Conservation (phyloP, 1,140 invertebrate species). For the Danaus melanippus region DNA sequence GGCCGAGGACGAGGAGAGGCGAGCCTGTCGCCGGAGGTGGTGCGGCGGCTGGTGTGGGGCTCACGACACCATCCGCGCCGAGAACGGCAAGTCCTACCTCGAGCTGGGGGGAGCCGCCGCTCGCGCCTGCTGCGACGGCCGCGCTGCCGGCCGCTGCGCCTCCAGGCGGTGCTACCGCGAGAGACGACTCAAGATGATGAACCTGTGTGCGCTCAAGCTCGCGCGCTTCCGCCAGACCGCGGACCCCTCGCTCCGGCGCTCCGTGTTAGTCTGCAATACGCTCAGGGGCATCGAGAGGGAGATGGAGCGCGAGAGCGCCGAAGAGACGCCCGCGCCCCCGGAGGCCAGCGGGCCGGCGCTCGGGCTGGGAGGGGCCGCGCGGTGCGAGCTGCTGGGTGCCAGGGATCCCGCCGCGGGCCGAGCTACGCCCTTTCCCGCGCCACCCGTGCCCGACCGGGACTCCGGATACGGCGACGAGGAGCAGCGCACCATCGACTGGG, state of each 20-base stretch:
- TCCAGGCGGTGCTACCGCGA: constrained; percentile 85
- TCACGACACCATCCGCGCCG: constrained; percentile 88
- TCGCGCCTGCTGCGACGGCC: constrained; percentile 82
- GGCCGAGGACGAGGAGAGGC: constrained; percentile 57
- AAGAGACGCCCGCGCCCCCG: constrained; percentile 60
- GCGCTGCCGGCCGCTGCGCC: constrained; percentile 82
- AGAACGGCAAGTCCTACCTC: constrained; percentile 92
- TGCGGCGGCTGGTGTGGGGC: constrained; percentile 71
- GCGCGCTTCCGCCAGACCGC: constrained; percentile 89
- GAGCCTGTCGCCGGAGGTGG: constrained; percentile 61
- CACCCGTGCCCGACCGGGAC: constrained; percentile 75
- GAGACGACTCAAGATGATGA: constrained; percentile 89
- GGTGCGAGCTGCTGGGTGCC: constrained; percentile 69
- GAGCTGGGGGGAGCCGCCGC: constrained; percentile 83
- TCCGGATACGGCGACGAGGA: constrained; percentile 86
- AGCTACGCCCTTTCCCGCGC: constrained; percentile 62
- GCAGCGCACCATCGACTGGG: constrained; percentile 89
- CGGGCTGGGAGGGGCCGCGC: constrained; percentile 40
- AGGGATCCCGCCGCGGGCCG: constrained; percentile 73
- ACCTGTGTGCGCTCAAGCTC: constrained; percentile 94
- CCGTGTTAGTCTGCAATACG: constrained; percentile 95
- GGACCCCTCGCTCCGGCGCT: constrained; percentile 91
- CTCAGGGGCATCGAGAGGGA: constrained; percentile 91
- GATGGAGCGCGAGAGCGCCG: constrained; percentile 84
- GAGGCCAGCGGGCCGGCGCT: constrained; percentile 53